Conservation (phyloP, 2,113 vertebrate genomes). For the Pelodiscus sinensis region DNA sequence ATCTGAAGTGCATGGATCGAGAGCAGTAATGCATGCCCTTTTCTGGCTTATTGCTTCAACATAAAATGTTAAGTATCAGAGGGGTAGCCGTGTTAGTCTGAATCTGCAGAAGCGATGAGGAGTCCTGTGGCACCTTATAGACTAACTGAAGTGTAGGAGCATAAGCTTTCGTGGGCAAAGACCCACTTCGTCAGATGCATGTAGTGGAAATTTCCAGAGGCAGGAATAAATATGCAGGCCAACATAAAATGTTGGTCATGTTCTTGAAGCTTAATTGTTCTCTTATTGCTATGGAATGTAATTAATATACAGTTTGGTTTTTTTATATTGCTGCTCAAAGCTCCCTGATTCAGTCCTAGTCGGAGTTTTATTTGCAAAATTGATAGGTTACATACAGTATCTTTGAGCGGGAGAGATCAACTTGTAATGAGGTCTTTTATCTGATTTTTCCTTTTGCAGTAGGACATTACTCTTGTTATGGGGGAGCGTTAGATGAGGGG, state of each 20-base stretch:
- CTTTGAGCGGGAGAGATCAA: background rate
- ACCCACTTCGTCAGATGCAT: too few relatives aligned
- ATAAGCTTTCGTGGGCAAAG: too few relatives aligned
- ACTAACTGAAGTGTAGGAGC: too few relatives aligned
- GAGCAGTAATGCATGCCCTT: background rate
- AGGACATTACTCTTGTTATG: background rate
- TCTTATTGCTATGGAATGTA: accelerated
- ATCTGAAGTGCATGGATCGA: accelerated
- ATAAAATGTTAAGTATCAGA: accelerated
- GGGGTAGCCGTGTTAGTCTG: too few relatives aligned
- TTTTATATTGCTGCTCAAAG: accelerated
- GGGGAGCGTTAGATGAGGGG: background rate
- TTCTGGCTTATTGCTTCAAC: background rate
- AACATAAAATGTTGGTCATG: accelerated
- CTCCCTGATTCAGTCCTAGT: background rate
- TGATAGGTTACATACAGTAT: background rate
- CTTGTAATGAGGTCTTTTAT: background rate
- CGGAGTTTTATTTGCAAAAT: accelerated
- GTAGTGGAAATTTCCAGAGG: too few relatives aligned
- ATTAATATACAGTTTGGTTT: accelerated
- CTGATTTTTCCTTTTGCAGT: slow-evolving; percentile 29
- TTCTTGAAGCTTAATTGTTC: background rate
- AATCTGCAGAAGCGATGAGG: too few relatives aligned
- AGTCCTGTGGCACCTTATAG: too few relatives aligned
- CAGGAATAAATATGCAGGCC: too few relatives aligned